Conservation (phyloP, 35 echinoderm and acorn worm species). For the Hemicentrotus pulcherrimus region DNA sequence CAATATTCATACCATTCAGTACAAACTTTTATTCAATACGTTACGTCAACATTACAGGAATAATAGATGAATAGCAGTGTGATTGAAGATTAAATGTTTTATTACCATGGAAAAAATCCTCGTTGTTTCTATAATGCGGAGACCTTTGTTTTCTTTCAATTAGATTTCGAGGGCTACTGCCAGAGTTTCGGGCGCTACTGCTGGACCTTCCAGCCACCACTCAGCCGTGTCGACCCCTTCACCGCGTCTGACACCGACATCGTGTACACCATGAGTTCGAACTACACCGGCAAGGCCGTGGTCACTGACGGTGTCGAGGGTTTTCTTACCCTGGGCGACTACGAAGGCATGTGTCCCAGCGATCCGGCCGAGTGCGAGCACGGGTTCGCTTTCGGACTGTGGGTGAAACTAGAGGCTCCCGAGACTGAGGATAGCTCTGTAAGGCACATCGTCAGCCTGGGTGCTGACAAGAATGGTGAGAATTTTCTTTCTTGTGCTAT, state of each 20-base stretch:
- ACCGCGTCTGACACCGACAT: slow-evolving; percentile 21
- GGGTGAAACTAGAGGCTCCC: slow-evolving; percentile 59
- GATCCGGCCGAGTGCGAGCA: slow-evolving; percentile 61
- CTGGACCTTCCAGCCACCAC: slow-evolving; percentile 64
- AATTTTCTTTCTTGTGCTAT: not conserved
- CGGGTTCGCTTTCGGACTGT: slow-evolving; percentile 73
- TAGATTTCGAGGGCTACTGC: slow-evolving; percentile 61
- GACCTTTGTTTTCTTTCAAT: not conserved
- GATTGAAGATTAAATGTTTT: too few relatives aligned
- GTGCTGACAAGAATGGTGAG: slow-evolving; percentile 72
- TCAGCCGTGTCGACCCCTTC: not conserved
- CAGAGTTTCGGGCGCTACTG: slow-evolving; percentile 49
- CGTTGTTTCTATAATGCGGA: too few relatives aligned
- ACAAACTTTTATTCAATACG: too few relatives aligned
- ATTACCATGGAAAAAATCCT: too few relatives aligned
- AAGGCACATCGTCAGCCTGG: slow-evolving; percentile 64
- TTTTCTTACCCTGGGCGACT: slow-evolving; percentile 50
- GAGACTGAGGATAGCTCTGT: not conserved
- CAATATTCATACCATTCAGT: too few relatives aligned
- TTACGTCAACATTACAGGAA: too few relatives aligned
- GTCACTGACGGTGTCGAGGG: slow-evolving; percentile 52
- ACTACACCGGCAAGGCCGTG: slow-evolving; percentile 46
- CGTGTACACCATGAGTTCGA: not conserved
- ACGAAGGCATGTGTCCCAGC: slow-evolving; percentile 47
- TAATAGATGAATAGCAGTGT: too few relatives aligned